Conservation (phyloP, 2,888 invertebrate species). For the Aphidius colemani region DNA sequence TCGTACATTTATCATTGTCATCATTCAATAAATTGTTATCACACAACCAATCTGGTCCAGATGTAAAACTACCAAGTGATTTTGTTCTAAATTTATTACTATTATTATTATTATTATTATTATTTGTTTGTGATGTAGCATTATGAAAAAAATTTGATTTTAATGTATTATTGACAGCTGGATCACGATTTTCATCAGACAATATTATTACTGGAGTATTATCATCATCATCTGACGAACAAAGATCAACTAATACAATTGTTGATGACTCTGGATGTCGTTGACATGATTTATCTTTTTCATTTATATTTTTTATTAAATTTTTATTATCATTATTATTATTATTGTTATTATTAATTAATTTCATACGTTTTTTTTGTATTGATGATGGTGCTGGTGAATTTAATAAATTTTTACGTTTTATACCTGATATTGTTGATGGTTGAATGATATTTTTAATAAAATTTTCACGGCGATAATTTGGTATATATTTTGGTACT, state of each 20-base stretch:
- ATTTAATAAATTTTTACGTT: background rate
- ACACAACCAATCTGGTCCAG: constrained; percentile 40
- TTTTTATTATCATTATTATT: background rate
- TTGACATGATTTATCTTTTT: constrained; percentile 4
- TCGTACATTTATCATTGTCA: constrained; percentile 34
- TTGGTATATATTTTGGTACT: constrained; percentile 34
- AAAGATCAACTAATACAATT: constrained; percentile 66
- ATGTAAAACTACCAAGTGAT: constrained; percentile 39
- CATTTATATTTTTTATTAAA: background rate
- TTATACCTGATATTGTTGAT: background rate
- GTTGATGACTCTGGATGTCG: constrained; percentile 25
- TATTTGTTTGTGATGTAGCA: constrained; percentile 33
- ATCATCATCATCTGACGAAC: constrained; percentile 70
- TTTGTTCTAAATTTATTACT: constrained; percentile 31
- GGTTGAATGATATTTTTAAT: background rate
- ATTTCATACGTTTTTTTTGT: constrained; percentile 1
- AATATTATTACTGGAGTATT: constrained; percentile 44
- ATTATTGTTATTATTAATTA: background rate
- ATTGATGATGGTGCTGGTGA: background rate
- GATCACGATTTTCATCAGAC: constrained; percentile 49
- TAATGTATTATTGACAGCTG: constrained; percentile 28
- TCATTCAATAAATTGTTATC: constrained; percentile 34
- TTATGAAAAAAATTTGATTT: constrained; percentile 36
- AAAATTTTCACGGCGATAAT: constrained; percentile 36
- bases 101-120: no score